Conservation (phyloP, 2,888 invertebrate species). For the Cheilosia soror region DNA sequence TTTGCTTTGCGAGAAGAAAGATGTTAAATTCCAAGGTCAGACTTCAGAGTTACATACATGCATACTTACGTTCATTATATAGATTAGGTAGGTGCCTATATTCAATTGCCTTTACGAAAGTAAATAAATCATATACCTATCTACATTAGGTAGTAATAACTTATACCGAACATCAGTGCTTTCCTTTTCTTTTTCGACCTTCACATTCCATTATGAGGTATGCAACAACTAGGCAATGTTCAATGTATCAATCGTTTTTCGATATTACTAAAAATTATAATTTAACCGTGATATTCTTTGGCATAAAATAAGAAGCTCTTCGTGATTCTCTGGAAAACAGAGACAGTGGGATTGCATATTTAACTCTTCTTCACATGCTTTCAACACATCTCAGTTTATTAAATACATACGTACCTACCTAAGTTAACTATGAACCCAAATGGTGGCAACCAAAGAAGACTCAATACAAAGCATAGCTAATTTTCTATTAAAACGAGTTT, state of each 20-base stretch:
- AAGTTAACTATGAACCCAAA: constrained; percentile 55
- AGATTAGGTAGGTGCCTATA: constrained; percentile 8
- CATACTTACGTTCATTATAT: background rate
- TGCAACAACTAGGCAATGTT: constrained; percentile 15
- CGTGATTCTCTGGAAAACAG: constrained; percentile 33
- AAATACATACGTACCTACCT: constrained; percentile 12
- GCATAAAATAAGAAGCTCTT: constrained; percentile 27
- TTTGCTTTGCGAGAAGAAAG: constrained; percentile 44
- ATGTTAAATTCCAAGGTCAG: constrained; percentile 58
- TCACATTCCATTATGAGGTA: constrained; percentile 59
- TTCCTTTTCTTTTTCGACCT: constrained; percentile 71
- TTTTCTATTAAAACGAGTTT: constrained; percentile 74
- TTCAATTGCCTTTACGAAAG: constrained; percentile 40
- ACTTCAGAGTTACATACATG: background rate
- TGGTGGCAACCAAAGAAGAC: constrained; percentile 65
- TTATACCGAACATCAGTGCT: constrained; percentile 31
- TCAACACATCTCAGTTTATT: constrained; percentile 27
- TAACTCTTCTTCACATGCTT: constrained; percentile 42
- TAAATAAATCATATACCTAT: constrained; percentile 18
- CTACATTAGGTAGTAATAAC: constrained; percentile 11
- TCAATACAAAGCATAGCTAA: constrained; percentile 70
- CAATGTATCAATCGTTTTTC: constrained; percentile 41
- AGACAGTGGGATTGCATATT: constrained; percentile 38
- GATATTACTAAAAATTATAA: constrained; percentile 38
- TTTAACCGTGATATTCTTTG: constrained; percentile 28